Conservation (phyloP, 2,888 invertebrate genomes). For the Drosophila affinis region DNA sequence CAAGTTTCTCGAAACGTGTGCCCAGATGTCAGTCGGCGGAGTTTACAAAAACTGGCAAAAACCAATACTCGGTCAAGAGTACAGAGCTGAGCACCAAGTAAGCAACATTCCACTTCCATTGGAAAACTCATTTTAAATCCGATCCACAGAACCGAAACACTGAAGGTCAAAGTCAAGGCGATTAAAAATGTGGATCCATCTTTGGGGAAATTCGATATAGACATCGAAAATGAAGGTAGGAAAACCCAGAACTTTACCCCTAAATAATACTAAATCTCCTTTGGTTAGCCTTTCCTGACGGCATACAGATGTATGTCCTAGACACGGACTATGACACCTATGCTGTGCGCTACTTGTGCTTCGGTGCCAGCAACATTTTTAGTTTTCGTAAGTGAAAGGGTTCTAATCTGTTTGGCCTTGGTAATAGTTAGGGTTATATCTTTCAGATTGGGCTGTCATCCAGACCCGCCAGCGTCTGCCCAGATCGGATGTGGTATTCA, state of each 20-base stretch:
- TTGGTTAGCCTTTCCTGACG: conserved; percentile 3
- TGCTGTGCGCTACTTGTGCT: conserved; percentile 86
- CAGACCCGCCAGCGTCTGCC: conserved; percentile 36
- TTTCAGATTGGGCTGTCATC: conserved; percentile 46
- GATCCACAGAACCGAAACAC: conserved; percentile 10
- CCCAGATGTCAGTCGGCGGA: conserved; percentile 19
- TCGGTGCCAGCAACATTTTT: conserved; percentile 5
- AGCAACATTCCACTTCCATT: conserved; percentile 1
- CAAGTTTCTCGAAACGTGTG: accelerated
- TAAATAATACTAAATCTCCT: neutral
- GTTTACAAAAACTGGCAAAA: neutral
- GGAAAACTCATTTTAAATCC: neutral
- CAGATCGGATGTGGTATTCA: neutral
- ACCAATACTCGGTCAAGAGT: accelerated
- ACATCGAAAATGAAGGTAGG: conserved; percentile 2
- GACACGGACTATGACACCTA: conserved; percentile 86
- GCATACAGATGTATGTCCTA: conserved; percentile 80
- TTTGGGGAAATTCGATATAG: conserved; percentile 9
- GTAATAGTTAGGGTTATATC: neutral
- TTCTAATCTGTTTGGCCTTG: neutral
- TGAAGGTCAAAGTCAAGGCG: neutral
- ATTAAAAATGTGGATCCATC: neutral
- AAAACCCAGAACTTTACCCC: neutral
- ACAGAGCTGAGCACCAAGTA: conserved; percentile 22
- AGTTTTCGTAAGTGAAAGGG: conserved; percentile 42